Evolutionary conservation across 2,888 invertebrate genomes (phyloP), one percentile per base, ranked within the genome.

Genomic region (Physocephala rufipes): DNA sequence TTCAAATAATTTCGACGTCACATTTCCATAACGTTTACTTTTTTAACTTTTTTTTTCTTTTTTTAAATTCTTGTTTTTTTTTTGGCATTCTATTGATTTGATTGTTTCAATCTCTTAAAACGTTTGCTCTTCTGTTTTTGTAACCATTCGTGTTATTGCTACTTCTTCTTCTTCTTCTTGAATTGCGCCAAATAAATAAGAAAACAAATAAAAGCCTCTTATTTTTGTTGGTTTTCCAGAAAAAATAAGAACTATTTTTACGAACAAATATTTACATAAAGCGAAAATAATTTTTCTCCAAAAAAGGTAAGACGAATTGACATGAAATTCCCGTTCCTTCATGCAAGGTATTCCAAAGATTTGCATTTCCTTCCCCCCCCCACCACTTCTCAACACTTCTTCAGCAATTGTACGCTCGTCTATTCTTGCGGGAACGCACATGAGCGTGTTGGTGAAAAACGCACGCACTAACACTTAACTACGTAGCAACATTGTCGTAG

Each of bases 1-100:
- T 76, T 75, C 75, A 68, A 58, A 53, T 72, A 77, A 76, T 76
- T 77, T n/a, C n/a, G n/a, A n/a, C n/a, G n/a, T n/a, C n/a, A n/a
- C 75, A 77, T 9, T 77, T 75, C 73, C 73, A 72, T 58, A 71
- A 13, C 36, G 30, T n/a, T 30, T 36, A 15, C 30, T 28, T n/a
- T n/a, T n/a, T n/a, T n/a, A n/a, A n/a, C n/a, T n/a, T n/a, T n/a
- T n/a, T n/a, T n/a, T n/a, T n/a, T 24, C 28, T n/a, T 1, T 1
- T 13, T 24, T 58, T 24, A 5, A 47, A 0, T 19, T 62, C 19
- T 43, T 45, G 15, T 21, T n/a, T n/a, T n/a, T 19, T 2, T 19
- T 19, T n/a, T 7, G n/a, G 2, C 7, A 16, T 51, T 19, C 7
- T 51, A 16, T 19, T 36, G 4, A 7, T 36, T 36, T 36, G 9